A percentile compares a stretch with the other conserved stretches of the same genome.
Conservation (phyloP, 2,113 vertebrate species). For the Tiliqua scincoides region DNA sequence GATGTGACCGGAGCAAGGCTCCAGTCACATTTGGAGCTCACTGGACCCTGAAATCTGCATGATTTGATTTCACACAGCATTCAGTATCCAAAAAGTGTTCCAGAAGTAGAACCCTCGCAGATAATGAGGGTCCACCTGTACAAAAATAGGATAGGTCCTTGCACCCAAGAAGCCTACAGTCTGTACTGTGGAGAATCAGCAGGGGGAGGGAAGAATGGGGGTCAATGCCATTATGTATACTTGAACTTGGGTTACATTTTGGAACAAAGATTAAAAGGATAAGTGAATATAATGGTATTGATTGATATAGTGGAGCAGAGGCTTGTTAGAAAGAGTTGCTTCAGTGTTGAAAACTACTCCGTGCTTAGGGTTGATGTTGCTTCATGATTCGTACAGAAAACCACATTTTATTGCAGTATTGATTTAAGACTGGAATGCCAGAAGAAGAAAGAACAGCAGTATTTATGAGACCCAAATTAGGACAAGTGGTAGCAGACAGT, state of each 20-base stretch:
- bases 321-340: neutral
- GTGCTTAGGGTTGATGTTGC: neutral
- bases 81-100: no score
- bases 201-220: neutral
- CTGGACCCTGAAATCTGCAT: no score
- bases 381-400: neutral
- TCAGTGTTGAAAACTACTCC: neutral
- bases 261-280: neutral
- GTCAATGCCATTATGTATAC: neutral
- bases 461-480: neutral
- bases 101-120: no score
- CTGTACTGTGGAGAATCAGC: neutral
- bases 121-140: no score
- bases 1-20: no score
- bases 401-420: neutral
- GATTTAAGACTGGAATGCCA: neutral
- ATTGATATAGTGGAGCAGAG: neutral
- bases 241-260: neutral
- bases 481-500: neutral
- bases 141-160: neutral
- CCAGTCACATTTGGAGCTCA: no score
- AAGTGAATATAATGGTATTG: neutral
- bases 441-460: neutral
- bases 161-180: neutral
- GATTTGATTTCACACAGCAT: no score